Evolutionary conservation across 2,797 vertebrate species (phyloP).

Genomic region (Enteromius paludinosus): DNA sequence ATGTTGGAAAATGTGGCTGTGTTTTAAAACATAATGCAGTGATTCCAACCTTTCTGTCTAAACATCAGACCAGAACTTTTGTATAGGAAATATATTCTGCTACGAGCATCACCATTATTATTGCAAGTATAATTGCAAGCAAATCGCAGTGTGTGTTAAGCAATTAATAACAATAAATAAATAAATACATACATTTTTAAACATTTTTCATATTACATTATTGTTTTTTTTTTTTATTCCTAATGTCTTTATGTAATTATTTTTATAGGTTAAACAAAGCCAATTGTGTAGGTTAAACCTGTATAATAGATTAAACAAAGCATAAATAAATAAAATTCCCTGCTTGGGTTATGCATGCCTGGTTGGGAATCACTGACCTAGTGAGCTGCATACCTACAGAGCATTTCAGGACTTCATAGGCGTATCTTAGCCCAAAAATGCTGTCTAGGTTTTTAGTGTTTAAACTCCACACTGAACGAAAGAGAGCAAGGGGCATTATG

Average conservation of each 20-base stretch:
- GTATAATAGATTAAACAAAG: not conserved
- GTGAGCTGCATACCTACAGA: not conserved
- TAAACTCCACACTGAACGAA: constrained; percentile 12
- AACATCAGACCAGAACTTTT: not conserved
- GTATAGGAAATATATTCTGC: not conserved
- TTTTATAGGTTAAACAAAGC: constrained; percentile 1
- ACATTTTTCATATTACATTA: not conserved
- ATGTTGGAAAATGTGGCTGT: not conserved
- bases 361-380: not conserved
- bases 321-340: not conserved
- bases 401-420: not conserved
- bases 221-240: no score
- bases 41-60: not conserved
- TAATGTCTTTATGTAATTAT: not conserved
- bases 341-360: not conserved
- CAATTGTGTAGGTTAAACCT: not conserved
- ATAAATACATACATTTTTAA: not conserved
- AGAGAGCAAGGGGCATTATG: not conserved
- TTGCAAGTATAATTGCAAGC: no score
- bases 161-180: not conserved
- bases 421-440: not conserved
- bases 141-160: not conserved
- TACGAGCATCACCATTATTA: not conserved
- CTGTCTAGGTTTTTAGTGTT: not conserved
- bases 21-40: constrained; percentile 16